These are phyloP conservation scores for Gorsachius magnificus DNA, from an alignment of 2,797 vertebrate species.

Conservation along the genomic window DNA sequence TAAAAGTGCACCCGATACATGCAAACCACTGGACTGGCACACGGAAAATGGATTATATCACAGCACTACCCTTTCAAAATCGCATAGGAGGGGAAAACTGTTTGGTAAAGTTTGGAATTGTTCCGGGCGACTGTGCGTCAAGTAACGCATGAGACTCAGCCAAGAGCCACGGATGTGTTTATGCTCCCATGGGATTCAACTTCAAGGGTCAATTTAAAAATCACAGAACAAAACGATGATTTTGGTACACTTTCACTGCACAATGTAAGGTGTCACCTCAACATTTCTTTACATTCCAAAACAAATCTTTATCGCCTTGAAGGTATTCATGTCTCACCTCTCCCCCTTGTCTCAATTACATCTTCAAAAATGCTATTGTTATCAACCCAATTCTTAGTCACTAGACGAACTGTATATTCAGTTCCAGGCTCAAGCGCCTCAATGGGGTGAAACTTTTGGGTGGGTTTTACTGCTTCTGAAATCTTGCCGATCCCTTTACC, in stretches of 20 bases:
- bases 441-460: constrained; percentile 85
- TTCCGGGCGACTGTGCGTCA: background rate
- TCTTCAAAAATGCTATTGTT: constrained; percentile 94
- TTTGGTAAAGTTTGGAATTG: background rate
- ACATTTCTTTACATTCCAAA: background rate
- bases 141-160: background rate
- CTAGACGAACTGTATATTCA: constrained; percentile 85
- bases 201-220: background rate
- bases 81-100: background rate
- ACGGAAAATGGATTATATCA: background rate
- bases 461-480: constrained; percentile 84
- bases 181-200: background rate
- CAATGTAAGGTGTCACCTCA: background rate
- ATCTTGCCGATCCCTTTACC: constrained; percentile 86
- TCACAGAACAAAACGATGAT: rapidly evolving
- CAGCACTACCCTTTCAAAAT: background rate
- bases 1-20: background rate
- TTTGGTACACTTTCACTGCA: background rate
- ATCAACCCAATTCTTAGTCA: constrained; percentile 88
- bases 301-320: background rate
- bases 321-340: constrained; percentile 82
- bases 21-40: background rate
- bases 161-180: background rate
- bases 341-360: constrained; percentile 86
- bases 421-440: constrained; percentile 86